Evolutionary conservation across 2,797 vertebrate species (phyloP).

Genomic region (Xenops minutus): DNA sequence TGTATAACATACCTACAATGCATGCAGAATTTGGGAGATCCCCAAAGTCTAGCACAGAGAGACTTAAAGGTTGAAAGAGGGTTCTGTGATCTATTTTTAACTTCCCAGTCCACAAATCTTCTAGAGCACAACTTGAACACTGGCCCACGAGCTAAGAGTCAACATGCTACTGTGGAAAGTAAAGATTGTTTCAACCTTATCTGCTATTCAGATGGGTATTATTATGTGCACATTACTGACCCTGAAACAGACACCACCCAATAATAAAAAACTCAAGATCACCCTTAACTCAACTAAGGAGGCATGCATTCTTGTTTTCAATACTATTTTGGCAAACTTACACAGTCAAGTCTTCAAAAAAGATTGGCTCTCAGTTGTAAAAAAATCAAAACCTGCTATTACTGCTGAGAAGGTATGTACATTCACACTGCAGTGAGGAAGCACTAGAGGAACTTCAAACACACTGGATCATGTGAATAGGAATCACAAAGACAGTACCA

Average conservation of each 20-base stretch:
- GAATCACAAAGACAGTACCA: not conserved
- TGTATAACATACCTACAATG: not conserved
- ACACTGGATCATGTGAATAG: not conserved
- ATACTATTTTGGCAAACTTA: not conserved
- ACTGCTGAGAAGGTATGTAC: not conserved
- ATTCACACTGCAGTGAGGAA: not conserved
- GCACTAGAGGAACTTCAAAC: not conserved
- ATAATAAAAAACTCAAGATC: not conserved
- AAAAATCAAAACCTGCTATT: not conserved
- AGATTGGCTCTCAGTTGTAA: not conserved
- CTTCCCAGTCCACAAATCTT: not conserved
- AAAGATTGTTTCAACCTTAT: not conserved
- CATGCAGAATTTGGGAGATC: not conserved
- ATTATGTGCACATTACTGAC: not conserved
- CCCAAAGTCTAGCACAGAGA: not conserved
- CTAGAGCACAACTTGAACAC: not conserved
- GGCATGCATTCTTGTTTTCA: not conserved
- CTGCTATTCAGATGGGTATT: not conserved
- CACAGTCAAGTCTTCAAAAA: not conserved
- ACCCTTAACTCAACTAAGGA: not conserved
- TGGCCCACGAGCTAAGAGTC: not conserved
- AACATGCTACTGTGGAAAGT: not conserved
- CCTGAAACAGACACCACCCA: not conserved
- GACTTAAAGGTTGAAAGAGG: not conserved
- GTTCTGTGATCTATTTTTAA: slow-evolving; percentile 18